Conservation (phyloP, 2,888 invertebrate genomes). For the Frankliniella intonsa region DNA sequence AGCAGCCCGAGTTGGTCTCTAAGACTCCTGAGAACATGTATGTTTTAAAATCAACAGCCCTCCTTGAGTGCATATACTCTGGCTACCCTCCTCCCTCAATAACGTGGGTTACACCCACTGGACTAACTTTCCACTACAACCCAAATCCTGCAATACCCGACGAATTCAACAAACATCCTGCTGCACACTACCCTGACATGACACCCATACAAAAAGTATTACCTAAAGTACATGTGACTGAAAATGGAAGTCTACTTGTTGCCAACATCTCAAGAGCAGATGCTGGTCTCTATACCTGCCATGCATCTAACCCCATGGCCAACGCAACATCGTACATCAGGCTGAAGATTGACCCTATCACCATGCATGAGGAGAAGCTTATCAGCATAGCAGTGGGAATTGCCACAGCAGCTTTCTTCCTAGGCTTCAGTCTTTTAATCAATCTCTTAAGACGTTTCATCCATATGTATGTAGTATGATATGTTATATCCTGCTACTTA, state of each 20-base stretch:
- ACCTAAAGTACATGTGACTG: conserved; percentile 61
- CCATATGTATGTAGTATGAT: conserved; percentile 56
- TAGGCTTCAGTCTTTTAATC: conserved; percentile 71
- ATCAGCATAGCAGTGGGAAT: conserved; percentile 78
- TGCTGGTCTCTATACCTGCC: conserved; percentile 80
- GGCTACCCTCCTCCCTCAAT: conserved; percentile 75
- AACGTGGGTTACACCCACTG: conserved; percentile 63
- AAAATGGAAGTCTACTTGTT: conserved; percentile 75
- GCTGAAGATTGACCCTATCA: conserved; percentile 78
- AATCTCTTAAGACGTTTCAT: conserved; percentile 69
- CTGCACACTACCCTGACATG: conserved; percentile 55
- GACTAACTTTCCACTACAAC: conserved; percentile 60
- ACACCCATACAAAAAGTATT: conserved; percentile 44
- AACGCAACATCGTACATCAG: conserved; percentile 71
- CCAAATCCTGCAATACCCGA: conserved; percentile 64
- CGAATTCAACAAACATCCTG: conserved; percentile 62
- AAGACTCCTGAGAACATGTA: conserved; percentile 61
- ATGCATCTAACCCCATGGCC: conserved; percentile 76
- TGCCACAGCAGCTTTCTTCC: conserved; percentile 71
- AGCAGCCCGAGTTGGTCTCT: conserved; percentile 57
- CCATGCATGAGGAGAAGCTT: conserved; percentile 77
- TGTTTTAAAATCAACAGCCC: conserved; percentile 60
- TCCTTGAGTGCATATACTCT: conserved; percentile 69
- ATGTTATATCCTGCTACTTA: not conserved
- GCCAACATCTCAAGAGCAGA: conserved; percentile 68